Evolutionary conservation across 2,797 vertebrate species (phyloP), one percentile per base, ranked within the genome.

Genomic region (Leptodactylus fallax): DNA sequence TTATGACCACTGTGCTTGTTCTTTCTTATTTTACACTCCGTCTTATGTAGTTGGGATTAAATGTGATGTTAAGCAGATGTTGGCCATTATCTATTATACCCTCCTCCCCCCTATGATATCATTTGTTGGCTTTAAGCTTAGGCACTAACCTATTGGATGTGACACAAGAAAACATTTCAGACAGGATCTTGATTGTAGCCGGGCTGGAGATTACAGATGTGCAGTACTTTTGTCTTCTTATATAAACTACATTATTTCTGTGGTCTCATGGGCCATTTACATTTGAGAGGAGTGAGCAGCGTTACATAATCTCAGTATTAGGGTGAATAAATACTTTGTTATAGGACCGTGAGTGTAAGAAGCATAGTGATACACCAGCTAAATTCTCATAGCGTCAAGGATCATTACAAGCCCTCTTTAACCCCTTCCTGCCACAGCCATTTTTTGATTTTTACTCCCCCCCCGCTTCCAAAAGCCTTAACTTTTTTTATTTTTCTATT

Each of bases 61-160:
- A 76, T 65, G 45, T 78, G 83, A 85, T 78, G 72, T 78, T 85
- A 60, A 85, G 56, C 83, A 85, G 83, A 85, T 85, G 83, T 85
- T 78, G 56, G 45, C 56, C 83, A 63, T 85, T 85, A 85, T 85
- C 83, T 85, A 60, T 25, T n/a, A 49, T 78, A 63, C 83, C 71
- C 83, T 63, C 72, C 83, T 76, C 49, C 61, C 61, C 71, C 25
- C 17, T 23, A 84, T 85, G 72, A 85, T 51, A 72, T 85, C 71
- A 76, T 85, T 85, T 85, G 56, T 85, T 85, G 83, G 83, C 71
- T 78, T 27, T 85, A 85, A 77, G 14, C 47, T 27, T 27, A 63
- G 56, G 83, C 49, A 60, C 69, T 72, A 78, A 53, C 83, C 72
- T 85, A 78, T 51, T 85, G 83, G 71, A 65, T 47, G 74, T 49